These are phyloP conservation scores for Ctenoplectra terminalis DNA, from an alignment of 1,140 invertebrate genomes.

Conservation along the genomic window DNA sequence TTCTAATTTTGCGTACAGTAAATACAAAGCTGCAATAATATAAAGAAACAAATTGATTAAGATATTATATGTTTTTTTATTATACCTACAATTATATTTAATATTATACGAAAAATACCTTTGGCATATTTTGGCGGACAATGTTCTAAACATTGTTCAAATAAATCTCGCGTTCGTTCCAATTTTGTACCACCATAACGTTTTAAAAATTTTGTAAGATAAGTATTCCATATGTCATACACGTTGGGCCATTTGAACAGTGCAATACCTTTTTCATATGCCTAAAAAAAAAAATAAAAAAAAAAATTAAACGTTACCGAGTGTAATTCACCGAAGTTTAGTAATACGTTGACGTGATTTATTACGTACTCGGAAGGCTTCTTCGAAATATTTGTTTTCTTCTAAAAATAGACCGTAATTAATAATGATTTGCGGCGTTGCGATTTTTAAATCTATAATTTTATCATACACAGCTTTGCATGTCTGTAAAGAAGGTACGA, in stretches of 20 bases:
- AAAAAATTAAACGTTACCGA: slow-evolving; percentile 23
- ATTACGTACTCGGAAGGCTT: slow-evolving; percentile 93
- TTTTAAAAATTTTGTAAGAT: slow-evolving; percentile 97
- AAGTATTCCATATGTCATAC: slow-evolving; percentile 99
- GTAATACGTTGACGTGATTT: slow-evolving; percentile 44
- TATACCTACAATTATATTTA: slow-evolving; percentile 9
- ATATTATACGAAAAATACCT: slow-evolving; percentile 80
- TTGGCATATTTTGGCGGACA: slow-evolving; percentile 98
- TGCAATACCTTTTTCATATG: slow-evolving; percentile 99
- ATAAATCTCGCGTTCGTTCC: slow-evolving; percentile 98
- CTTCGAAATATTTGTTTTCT: slow-evolving; percentile 99
- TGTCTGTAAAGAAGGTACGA: slow-evolving; percentile 84
- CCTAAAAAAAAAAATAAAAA: too few relatives aligned
- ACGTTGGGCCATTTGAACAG: slow-evolving; percentile 99
- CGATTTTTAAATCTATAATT: slow-evolving; percentile 99
- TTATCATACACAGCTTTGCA: slow-evolving; percentile 99
- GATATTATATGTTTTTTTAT: not conserved
- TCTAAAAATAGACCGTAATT: slow-evolving; percentile 99
- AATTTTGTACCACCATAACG: slow-evolving; percentile 98
- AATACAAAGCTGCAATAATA: slow-evolving; percentile 89
- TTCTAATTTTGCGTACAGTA: slow-evolving; percentile 98
- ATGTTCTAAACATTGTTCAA: slow-evolving; percentile 98
- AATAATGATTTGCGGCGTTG: slow-evolving; percentile 99
- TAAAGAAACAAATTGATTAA: slow-evolving; percentile 26
- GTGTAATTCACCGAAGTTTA: slow-evolving; percentile 5